A percentile compares a stretch with the other conserved stretches of the same genome.
Evolutionary conservation across 2,797 vertebrate species (phyloP).

Genomic region (Buceros bicornis): DNA sequence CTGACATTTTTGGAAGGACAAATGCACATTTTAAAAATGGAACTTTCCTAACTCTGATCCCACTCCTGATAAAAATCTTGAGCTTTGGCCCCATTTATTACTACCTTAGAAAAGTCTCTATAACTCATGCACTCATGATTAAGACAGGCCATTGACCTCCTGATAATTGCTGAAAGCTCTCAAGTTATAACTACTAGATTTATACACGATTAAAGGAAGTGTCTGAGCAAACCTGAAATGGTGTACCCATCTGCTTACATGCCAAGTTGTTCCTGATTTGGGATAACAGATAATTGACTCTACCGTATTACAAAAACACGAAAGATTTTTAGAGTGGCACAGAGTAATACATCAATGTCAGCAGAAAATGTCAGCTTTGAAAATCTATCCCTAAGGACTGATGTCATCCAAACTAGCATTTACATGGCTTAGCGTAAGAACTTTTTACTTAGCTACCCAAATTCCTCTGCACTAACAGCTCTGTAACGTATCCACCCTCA

Average conservation of each 20-base stretch:
- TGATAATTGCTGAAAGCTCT: background rate
- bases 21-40: background rate
- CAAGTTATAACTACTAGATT: background rate
- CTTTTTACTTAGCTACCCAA: background rate
- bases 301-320: background rate
- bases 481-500: background rate
- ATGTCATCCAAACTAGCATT: background rate
- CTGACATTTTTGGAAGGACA: background rate
- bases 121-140: background rate
- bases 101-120: background rate
- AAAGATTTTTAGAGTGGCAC: background rate
- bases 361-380: constrained; percentile 20
- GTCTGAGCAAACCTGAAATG: background rate
- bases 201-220: background rate
- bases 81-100: background rate
- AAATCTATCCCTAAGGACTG: background rate
- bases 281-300: constrained; percentile 14
- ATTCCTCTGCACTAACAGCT: background rate
- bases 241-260: background rate
- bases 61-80: background rate
- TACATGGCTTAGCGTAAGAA: background rate
- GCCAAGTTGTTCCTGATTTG: background rate
- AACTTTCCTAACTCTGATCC: background rate
- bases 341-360: constrained; percentile 31
- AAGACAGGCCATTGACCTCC: background rate